Base-by-base conservation (phyloP, 2,888 invertebrate species). In the Drosophila mettleri region DNA sequence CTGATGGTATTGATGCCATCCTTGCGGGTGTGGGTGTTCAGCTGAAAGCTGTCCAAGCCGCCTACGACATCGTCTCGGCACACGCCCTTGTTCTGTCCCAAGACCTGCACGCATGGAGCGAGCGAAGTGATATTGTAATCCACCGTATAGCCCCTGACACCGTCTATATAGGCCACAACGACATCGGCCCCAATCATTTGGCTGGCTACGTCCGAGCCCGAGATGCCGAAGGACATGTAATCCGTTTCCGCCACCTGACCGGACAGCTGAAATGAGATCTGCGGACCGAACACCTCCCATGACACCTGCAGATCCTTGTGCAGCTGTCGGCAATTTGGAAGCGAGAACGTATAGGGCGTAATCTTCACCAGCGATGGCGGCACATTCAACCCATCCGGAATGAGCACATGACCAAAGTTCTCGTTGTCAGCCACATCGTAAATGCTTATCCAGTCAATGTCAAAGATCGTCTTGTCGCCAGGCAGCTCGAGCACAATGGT, bases 211-310 rank as follows among this genome's bases (percentile, higher is more conserved):
- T 93, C 93, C 1, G 95, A 95, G 51, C 98, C 98, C 24, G 97
- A 97, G 55, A 97, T 93, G 33, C 98, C 98, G 92, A 98, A 97
- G 14, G 97, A 95, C 94, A 98, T 95, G 92, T 98, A 98, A 81
- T 97, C 97, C 83, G 95, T 93, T 77, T 94, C 94, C 0, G 90
- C 93, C 36, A 93, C 93, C 93, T 96, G 95, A 1, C 95, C 98
- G 12, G 96, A 95, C 12, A 98, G 92, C 91, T 97, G 96, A 59
- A 98, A 93, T 9, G 98, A 98, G 73, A 98, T 95, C 91, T 96
- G 96, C 22, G 96, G 96, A 0, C 98, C 98, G 92, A 97, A 97
- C 27, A 97, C 95, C 91, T 98, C 97, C 98, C 98, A 98, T 10
- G 96, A 95, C 2, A 97, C 94, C 93, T 97, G 97, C 74, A 95